Evolutionary conservation across 2,888 invertebrate genomes (phyloP), one percentile per base, ranked within the genome.

Genomic region (Noctua janthina): DNA sequence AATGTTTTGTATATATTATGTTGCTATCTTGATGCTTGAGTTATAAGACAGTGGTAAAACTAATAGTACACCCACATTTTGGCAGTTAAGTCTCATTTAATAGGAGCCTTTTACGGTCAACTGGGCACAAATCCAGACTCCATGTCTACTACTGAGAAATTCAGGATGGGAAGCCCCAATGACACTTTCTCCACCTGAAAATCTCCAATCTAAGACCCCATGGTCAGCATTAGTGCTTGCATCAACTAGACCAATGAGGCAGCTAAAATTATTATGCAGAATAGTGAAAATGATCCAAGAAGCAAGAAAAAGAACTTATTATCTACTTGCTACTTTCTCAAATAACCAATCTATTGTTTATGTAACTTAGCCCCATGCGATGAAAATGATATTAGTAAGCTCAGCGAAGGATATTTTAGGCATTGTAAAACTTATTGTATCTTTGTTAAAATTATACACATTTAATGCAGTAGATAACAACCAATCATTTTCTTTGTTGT

Each of bases 381-480:
- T 49, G 10, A 43, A 43, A 82, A 74, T 59, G 29, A 23, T 43
- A 39, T 39, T 39, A 39, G 39, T 39, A 5, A 51, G 56, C 66
- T 49, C 3, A 17, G 83, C 79, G 29, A 80, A 66, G 23, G 29
- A 54, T 66, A 73, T 39, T 81, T 71, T 71, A 11, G 10, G 43
- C 46, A 71, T n/a, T 0, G 64, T 64, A 46, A 11, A 20, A 43
- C 6, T 69, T 54, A 49, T 49, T 79, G 8, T 29, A 43, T 43
- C 5, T 69, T 39, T 67, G 0, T 23, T 8, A 49, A 10, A 51
- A n/a, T 11, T 69, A 17, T 17, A 15, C 1, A 11, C 6, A 15
- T 66, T 73, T 2, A n/a, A 49, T 23, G 15, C 13, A n/a, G 39
- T 20, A 29, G 29, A 66, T 20, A 66, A 39, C 7, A 23, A 49